phyloP scores from a whole-genome alignment of 2,113 vertebrate species.

The Gracilinanus agilis region DNA sequence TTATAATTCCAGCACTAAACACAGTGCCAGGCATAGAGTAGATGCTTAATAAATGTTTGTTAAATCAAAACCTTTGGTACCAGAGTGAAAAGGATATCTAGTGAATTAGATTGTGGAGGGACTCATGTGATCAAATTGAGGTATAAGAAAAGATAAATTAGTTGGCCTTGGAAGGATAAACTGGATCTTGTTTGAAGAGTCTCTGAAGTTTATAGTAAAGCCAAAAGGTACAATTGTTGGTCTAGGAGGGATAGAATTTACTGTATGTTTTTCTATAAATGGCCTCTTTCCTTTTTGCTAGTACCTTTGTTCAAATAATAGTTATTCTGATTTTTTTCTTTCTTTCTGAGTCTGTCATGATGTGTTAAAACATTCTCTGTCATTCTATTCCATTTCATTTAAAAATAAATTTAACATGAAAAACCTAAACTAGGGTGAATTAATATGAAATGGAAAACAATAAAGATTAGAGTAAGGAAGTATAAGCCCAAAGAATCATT shows the following conservation, averaged over 20 bases:
- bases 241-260: background rate
- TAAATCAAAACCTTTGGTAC: background rate
- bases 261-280: background rate
- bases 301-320: background rate
- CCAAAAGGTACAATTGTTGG: background rate
- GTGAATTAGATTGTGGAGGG: background rate
- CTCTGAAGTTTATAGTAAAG: background rate
- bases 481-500: too few species aligned
- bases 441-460: too few species aligned
- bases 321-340: background rate
- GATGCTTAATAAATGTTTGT: background rate
- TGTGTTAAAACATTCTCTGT: too few species aligned
- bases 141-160: background rate
- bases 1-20: background rate
- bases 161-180: background rate
- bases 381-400: too few species aligned
- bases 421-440: too few species aligned
- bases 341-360: background rate
- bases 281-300: background rate
- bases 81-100: background rate
- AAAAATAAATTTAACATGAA: too few species aligned
- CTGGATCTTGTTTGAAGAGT: background rate
- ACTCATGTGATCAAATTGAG: background rate
- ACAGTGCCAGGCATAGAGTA: background rate
- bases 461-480: too few species aligned